phyloP scores from a whole-genome alignment of 2,888 invertebrate species.

The Drosophila buzzatii region DNA sequence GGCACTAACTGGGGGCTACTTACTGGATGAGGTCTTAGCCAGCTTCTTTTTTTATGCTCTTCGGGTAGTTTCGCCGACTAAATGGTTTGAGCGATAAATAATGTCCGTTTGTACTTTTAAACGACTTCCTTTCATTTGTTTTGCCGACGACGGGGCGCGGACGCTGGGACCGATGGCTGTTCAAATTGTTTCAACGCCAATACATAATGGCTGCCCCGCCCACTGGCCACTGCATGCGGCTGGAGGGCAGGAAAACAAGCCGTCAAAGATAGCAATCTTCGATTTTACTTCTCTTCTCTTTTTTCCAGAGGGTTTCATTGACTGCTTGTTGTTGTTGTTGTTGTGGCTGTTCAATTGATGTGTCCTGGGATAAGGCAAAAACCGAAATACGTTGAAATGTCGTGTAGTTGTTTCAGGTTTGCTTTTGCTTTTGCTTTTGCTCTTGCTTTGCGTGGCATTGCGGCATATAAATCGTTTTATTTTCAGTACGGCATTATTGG shows the following conservation, averaged over 20 bases:
- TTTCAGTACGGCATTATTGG: constrained; percentile 73
- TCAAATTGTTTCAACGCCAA: constrained; percentile 84
- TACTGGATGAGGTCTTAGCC: constrained; percentile 28
- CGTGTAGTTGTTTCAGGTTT: constrained; percentile 47
- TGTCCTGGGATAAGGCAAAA: constrained; percentile 71
- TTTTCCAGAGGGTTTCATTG: constrained; percentile 67
- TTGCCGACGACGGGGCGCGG: constrained; percentile 39
- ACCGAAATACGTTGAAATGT: constrained; percentile 53
- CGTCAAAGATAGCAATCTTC: constrained; percentile 84
- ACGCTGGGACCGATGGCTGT: constrained; percentile 44
- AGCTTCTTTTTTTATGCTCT: constrained; percentile 44
- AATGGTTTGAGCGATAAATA: constrained; percentile 84
- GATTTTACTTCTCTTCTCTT: constrained; percentile 69
- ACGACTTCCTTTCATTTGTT: constrained; percentile 84
- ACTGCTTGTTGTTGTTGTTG: constrained; percentile 50
- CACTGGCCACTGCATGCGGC: constrained; percentile 49
- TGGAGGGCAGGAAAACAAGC: constrained; percentile 72
- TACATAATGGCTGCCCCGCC: constrained; percentile 82
- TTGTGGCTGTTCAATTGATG: constrained; percentile 69
- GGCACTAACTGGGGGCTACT: constrained; percentile 16
- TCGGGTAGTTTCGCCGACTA: constrained; percentile 71
- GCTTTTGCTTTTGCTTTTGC: constrained; percentile 34
- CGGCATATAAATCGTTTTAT: constrained; percentile 82
- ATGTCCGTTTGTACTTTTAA: constrained; percentile 85
- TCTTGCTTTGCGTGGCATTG: constrained; percentile 63